phyloP scores from a whole-genome alignment of 2,888 invertebrate genomes.

The Lepeophtheirus nordmannii region DNA sequence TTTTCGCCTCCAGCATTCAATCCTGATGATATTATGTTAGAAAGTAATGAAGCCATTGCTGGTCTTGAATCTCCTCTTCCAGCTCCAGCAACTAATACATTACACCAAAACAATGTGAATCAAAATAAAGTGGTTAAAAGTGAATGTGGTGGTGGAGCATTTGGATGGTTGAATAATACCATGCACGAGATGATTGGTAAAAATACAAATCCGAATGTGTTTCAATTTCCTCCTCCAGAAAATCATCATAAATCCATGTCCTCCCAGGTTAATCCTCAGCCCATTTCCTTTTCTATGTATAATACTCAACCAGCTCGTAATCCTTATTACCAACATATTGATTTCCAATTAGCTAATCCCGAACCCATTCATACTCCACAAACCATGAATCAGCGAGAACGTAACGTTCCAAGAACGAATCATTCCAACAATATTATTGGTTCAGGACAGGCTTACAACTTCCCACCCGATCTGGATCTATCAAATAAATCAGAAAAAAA shows the following conservation, averaged over 20 bases:
- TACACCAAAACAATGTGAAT: not conserved
- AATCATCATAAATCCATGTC: not conserved
- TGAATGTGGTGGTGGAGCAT: conserved; percentile 1
- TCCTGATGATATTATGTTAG: conserved; percentile 15
- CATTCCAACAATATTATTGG: no score
- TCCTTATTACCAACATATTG: conserved; percentile 2
- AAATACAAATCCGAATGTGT: not conserved
- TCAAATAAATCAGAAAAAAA: no score
- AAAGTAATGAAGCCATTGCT: conserved; percentile 22
- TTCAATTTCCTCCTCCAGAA: conserved; percentile 16
- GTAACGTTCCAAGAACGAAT: no score
- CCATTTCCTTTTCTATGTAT: not conserved
- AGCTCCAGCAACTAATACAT: not conserved
- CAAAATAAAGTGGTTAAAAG: no score
- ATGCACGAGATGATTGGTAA: conserved; percentile 6
- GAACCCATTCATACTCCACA: no score
- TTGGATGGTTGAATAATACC: conserved; percentile 18
- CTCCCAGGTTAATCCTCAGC: no score
- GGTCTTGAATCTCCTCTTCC: conserved; percentile 16
- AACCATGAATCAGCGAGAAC: no score
- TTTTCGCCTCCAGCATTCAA: conserved; percentile 25
- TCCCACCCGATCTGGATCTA: no score
- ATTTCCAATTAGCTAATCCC: not conserved
- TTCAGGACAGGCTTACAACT: no score
- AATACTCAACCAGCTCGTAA: not conserved